A percentile compares a stretch with the other conserved stretches of the same genome.
phyloP scores from a whole-genome alignment of 2,888 invertebrate genomes.

The Tolmerus cingulatus region DNA sequence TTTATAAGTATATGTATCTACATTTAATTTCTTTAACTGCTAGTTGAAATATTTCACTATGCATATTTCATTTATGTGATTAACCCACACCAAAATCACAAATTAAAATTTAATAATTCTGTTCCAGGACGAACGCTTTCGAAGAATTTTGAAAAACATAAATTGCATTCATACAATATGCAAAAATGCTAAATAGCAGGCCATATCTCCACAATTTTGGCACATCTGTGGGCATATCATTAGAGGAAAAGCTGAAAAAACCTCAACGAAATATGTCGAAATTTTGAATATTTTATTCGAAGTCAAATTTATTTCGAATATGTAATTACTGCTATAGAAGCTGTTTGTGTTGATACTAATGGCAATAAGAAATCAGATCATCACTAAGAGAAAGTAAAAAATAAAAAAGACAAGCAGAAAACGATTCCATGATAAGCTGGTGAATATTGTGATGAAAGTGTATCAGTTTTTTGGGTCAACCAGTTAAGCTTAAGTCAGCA shows the following conservation, averaged over 20 bases:
- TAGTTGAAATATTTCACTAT: too few species aligned
- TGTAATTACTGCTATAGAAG: not conserved
- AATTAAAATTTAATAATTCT: not conserved
- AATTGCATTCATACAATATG: not conserved
- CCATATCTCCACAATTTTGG: not conserved
- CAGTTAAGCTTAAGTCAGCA: not conserved
- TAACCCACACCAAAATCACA: not conserved
- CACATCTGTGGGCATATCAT: not conserved
- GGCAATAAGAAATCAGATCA: not conserved
- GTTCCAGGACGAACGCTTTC: not conserved
- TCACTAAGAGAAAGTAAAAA: not conserved
- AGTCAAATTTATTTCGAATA: not conserved
- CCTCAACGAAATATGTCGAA: not conserved
- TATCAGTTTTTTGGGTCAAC: not conserved
- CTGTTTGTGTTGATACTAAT: not conserved
- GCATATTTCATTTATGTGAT: too few species aligned
- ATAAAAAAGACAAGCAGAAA: not conserved
- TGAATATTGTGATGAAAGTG: not conserved
- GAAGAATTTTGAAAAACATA: not conserved
- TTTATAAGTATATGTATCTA: too few species aligned
- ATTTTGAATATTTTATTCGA: not conserved
- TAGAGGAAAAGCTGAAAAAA: not conserved
- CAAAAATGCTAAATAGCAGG: not conserved
- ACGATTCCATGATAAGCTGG: not conserved
- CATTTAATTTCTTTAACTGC: not conserved